Percentiles rank a stretch among this genome's conserved stretches.
These are phyloP conservation scores for Callopanchax toddi DNA, from an alignment of 2,113 vertebrate species.

Conservation along the genomic window DNA sequence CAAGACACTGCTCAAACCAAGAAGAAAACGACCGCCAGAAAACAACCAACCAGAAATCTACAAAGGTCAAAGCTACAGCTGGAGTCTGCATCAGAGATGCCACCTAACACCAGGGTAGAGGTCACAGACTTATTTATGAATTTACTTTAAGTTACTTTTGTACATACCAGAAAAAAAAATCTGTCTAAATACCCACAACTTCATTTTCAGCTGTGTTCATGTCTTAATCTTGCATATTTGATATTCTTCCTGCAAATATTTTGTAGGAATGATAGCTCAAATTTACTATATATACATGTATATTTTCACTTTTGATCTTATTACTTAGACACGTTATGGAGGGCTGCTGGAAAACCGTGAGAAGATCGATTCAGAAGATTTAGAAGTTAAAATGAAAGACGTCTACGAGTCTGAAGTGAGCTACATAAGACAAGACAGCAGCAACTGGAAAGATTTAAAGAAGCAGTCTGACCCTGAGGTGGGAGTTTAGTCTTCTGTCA, in stretches of 20 bases:
- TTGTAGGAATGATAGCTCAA: neutral
- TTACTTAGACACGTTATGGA: constrained; percentile 6
- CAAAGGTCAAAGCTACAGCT: constrained; percentile 1
- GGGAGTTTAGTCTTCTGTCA: neutral
- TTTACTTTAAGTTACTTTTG: too few species aligned
- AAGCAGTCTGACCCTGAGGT: constrained; percentile 29
- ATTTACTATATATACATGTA: too few species aligned
- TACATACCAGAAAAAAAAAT: neutral
- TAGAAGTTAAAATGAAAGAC: constrained; percentile 18
- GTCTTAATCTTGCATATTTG: neutral
- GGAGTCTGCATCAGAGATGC: constrained; percentile 26
- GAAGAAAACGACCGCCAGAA: constrained; percentile 30
- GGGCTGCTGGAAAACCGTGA: constrained; percentile 9
- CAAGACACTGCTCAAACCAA: constrained; percentile 4
- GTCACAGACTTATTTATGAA: neutral
- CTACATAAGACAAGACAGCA: constrained; percentile 4
- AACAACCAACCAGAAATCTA: constrained; percentile 7
- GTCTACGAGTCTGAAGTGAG: constrained; percentile 1
- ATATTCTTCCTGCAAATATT: neutral
- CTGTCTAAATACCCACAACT: too few species aligned
- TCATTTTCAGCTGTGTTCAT: neutral
- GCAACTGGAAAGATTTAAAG: constrained; percentile 17
- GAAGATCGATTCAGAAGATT: constrained; percentile 7
- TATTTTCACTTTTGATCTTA: neutral
- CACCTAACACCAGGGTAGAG: constrained; percentile 48